Base-by-base conservation (phyloP, 1,140 invertebrate genomes). In the Aculops lycopersici region DNA sequence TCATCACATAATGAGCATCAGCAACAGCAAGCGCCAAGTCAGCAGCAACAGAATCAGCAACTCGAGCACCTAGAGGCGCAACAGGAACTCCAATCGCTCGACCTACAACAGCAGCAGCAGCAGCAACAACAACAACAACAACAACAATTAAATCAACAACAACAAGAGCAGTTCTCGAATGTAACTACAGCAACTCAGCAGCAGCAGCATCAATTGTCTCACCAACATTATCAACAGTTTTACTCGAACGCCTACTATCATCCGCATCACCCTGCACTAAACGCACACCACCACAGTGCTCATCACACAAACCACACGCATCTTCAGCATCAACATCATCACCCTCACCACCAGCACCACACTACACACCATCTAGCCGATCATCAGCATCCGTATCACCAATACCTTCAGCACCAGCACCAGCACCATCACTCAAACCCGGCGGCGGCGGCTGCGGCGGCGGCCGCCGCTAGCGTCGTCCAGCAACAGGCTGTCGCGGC, bases 401-500 rank as follows among this genome's bases (percentile, higher is more conserved):
- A 20, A 36, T 4, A 20, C 15, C 19, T 36, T 5, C 18, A 20
- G 5, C 19, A 15, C 8, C 18, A 19, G 41, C 20, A 37, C 31
- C 21, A 43, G 35, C 18, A 38, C 31, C 17, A 35, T 19, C n/a
- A 31, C 35, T 5, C 40, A 21, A 31, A 31, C n/a, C 8, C 24
- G 8, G 24, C 24, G n/a, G 24, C 24, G 8, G 24, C 24, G 24
- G n/a, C 24, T n/a, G n/a, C 8, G 8, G 24, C 24, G 2, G 2
- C 19, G 17, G 42, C 39, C 14, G 20, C 21, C 8, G 21, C 18
- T 8, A 19, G 4, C 5, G 39, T 21, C 16, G 18, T 43, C 12
- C 35, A 43, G 37, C 41, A 21, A 19, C 45, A 17, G 35, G 40
- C 15, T 12, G 41, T 20, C 66, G 60, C n/a, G n/a, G 24, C 24